Evolutionary conservation across 2,888 invertebrate genomes (phyloP).

Genomic region (Octonoba sinensis): DNA sequence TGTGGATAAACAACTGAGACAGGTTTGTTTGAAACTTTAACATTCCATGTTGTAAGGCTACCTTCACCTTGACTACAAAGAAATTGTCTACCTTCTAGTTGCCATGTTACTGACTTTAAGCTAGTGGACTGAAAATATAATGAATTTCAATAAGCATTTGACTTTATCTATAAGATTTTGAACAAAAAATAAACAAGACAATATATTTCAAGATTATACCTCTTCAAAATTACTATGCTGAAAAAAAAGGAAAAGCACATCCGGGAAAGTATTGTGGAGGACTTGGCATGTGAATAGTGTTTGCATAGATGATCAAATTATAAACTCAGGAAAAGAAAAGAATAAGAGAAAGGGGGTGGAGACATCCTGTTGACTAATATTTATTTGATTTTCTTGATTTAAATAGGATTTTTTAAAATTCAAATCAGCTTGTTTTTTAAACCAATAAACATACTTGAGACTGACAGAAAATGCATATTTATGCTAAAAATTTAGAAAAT

Average conservation of each 20-base stretch:
- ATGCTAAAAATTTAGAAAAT: too few relatives aligned
- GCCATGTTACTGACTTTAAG: conserved; percentile 86
- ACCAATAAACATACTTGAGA: too few relatives aligned
- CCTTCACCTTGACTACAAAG: conserved; percentile 95
- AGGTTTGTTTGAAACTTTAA: conserved; percentile 80
- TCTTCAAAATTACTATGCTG: not conserved
- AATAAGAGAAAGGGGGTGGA: too few relatives aligned
- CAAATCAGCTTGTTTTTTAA: too few relatives aligned
- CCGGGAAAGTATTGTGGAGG: too few relatives aligned
- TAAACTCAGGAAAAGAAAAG: too few relatives aligned
- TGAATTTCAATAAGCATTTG: not conserved
- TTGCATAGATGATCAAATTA: too few relatives aligned
- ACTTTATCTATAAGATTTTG: not conserved
- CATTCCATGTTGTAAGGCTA: conserved; percentile 92
- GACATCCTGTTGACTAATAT: too few relatives aligned
- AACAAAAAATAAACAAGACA: not conserved
- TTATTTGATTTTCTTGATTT: too few relatives aligned
- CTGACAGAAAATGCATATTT: too few relatives aligned
- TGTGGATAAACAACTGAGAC: conserved; percentile 87
- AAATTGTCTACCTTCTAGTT: conserved; percentile 97
- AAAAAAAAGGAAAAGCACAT: not conserved
- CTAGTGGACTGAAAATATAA: conserved; percentile 28
- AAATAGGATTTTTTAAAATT: too few relatives aligned
- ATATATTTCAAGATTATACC: not conserved
- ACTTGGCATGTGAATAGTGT: too few relatives aligned